These are phyloP conservation scores for Orthosia gothica DNA, from an alignment of 2,888 invertebrate genomes.

Conservation along the genomic window DNA sequence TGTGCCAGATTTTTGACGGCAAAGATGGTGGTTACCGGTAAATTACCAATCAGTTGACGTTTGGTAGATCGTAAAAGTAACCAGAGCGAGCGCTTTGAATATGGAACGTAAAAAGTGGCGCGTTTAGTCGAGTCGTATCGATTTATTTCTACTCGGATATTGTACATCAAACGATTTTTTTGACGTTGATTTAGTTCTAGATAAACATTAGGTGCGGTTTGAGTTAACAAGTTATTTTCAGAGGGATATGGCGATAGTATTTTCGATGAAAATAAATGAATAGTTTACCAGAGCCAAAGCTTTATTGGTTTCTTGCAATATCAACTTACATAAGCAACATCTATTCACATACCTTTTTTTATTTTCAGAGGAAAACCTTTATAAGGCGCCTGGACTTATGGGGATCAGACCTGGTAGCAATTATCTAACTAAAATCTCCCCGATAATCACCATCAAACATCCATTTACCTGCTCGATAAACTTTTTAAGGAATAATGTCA, in stretches of 20 bases:
- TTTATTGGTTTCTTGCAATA: not conserved
- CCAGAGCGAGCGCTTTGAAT: conserved; percentile 62
- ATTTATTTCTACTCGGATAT: conserved; percentile 51
- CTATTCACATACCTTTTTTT: too few species aligned
- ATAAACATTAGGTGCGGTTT: conserved; percentile 42
- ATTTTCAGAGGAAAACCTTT: too few species aligned
- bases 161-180: conserved; percentile 58
- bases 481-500: too few species aligned
- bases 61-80: conserved; percentile 72
- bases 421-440: too few species aligned
- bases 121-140: conserved; percentile 42
- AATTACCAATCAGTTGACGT: conserved; percentile 72
- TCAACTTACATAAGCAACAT: too few species aligned
- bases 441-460: too few species aligned
- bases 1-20: conserved; percentile 27
- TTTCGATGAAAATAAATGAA: not conserved
- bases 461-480: too few species aligned
- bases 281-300: not conserved
- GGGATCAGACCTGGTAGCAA: too few species aligned
- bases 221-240: conserved; percentile 22
- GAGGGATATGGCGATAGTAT: not conserved
- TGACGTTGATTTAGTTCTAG: conserved; percentile 44
- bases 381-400: too few species aligned
- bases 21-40: conserved; percentile 61
- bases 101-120: conserved; percentile 58